These are phyloP conservation scores for Spondyliosoma cantharus DNA, from an alignment of 2,797 vertebrate species.

Conservation along the genomic window DNA sequence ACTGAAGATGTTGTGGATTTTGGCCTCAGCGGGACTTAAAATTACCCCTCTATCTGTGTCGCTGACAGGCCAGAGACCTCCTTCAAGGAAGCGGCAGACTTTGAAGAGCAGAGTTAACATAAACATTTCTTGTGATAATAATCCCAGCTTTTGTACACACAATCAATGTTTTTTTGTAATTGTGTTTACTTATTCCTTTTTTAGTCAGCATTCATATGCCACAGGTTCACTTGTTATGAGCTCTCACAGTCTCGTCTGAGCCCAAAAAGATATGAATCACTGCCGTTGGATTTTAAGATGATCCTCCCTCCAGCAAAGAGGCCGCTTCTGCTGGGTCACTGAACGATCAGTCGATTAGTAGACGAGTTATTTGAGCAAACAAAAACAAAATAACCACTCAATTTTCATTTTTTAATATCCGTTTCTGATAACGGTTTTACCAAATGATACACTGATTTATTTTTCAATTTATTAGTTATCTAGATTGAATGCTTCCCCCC, in stretches of 20 bases:
- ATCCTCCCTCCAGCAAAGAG: neutral
- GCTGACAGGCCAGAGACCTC: constrained; percentile 41
- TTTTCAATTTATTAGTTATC: neutral
- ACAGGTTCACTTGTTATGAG: neutral
- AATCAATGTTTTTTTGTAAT: neutral
- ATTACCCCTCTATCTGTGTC: constrained; percentile 31
- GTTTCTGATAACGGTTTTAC: no score
- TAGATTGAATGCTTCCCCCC: neutral
- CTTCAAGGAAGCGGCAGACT: constrained; percentile 28
- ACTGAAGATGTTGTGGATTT: constrained; percentile 62
- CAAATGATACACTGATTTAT: neutral
- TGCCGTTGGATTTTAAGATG: neutral
- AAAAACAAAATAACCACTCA: no score
- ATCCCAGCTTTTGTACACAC: constrained; percentile 13
- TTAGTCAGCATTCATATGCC: neutral
- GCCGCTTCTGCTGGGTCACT: neutral
- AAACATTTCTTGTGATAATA: constrained; percentile 2
- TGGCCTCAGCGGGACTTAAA: constrained; percentile 54
- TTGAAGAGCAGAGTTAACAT: constrained; percentile 10
- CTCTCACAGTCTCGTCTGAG: neutral
- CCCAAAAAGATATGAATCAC: constrained; percentile 2
- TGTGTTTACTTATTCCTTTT: neutral
- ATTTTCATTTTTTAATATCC: no score
- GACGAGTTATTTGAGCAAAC: no score
- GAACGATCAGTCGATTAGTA: neutral